These are phyloP conservation scores for Myodes glareolus DNA, from an alignment of 2,113 vertebrate species.

Conservation along the genomic window DNA sequence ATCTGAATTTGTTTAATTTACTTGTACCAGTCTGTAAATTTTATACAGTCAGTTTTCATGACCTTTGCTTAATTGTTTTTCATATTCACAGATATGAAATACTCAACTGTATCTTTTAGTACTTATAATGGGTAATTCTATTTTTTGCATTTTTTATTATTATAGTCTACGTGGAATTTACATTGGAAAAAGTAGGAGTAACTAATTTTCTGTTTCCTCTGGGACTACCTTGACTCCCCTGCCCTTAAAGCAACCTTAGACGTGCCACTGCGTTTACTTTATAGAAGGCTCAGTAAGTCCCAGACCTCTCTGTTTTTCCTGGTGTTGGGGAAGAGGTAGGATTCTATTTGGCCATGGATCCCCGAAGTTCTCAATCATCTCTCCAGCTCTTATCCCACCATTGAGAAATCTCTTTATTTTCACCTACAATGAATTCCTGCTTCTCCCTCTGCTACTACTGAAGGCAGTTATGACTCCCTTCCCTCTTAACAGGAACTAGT, in stretches of 20 bases:
- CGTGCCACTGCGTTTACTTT: neutral
- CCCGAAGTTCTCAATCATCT: neutral
- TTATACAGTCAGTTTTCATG: neutral
- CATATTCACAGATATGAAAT: neutral
- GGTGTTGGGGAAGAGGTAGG: neutral
- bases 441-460: neutral
- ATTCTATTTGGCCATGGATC: neutral
- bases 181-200: neutral
- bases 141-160: neutral
- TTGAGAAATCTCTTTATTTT: neutral
- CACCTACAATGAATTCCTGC: neutral
- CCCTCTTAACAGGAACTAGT: neutral
- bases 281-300: accelerated
- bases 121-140: neutral
- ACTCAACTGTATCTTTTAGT: neutral
- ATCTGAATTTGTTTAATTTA: neutral
- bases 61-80: neutral
- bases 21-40: neutral
- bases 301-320: neutral
- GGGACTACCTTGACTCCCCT: neutral
- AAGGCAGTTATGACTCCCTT: neutral
- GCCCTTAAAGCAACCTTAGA: neutral
- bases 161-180: neutral
- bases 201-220: neutral
- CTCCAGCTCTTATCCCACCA: neutral